These are phyloP conservation scores for Aelia acuminata DNA, from an alignment of 2,888 invertebrate genomes.

Conservation along the genomic window DNA sequence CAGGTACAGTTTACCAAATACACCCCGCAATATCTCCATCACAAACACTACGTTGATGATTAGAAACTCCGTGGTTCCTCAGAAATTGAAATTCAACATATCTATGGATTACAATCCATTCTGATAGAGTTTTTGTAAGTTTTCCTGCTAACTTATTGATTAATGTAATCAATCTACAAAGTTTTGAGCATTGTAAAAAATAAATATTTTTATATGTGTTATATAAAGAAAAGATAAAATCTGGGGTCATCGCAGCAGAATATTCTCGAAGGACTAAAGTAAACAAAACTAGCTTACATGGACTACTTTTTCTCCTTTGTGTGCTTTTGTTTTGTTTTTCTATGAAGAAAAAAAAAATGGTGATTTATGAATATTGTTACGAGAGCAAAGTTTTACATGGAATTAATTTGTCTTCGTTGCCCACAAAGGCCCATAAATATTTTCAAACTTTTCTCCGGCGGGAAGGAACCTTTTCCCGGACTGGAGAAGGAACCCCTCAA, in stretches of 20 bases:
- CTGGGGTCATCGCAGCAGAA: too few species aligned
- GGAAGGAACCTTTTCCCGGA: background rate
- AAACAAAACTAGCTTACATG: too few species aligned
- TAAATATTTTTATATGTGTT: too few species aligned
- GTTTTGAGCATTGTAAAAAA: too few species aligned
- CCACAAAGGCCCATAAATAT: conserved; percentile 54
- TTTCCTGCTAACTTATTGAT: too few species aligned
- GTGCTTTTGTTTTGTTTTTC: background rate
- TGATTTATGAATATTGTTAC: conserved; percentile 58
- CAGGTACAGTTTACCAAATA: background rate
- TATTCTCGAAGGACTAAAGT: too few species aligned
- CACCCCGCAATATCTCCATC: background rate
- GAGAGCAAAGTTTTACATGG: conserved; percentile 51
- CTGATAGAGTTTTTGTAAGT: background rate
- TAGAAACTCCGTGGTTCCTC: background rate
- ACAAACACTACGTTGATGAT: background rate
- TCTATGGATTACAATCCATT: background rate
- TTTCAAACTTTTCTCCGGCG: conserved; percentile 43
- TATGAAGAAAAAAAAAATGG: background rate
- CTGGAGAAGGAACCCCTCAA: background rate
- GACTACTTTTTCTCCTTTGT: background rate
- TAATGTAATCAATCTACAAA: too few species aligned
- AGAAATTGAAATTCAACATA: background rate
- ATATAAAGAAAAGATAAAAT: too few species aligned
- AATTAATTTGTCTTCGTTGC: conserved; percentile 57